These are phyloP conservation scores for Tinea trinotella DNA, from an alignment of 2,888 invertebrate species.

Conservation along the genomic window DNA sequence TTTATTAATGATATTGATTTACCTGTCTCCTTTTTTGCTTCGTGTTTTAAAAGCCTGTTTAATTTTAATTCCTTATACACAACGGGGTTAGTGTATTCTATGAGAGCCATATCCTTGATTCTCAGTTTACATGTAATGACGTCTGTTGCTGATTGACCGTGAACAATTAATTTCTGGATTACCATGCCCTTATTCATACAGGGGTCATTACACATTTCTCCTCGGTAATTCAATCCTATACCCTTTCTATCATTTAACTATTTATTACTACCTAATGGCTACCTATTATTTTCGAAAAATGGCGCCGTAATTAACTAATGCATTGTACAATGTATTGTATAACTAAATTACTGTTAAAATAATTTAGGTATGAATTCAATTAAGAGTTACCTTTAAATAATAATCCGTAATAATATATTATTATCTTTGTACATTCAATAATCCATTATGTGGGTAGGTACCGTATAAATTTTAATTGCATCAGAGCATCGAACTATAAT, in stretches of 20 bases:
- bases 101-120: neutral
- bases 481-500: neutral
- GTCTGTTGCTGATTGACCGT: conserved; percentile 13
- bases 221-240: neutral
- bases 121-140: conserved; percentile 5
- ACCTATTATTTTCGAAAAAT: neutral
- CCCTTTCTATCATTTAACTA: neutral
- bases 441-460: neutral
- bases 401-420: neutral
- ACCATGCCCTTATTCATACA: conserved; percentile 8
- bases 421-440: neutral
- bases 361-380: neutral
- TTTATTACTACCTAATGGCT: neutral
- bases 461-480: conserved; percentile 14
- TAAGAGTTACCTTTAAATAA: conserved; percentile 1
- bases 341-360: neutral
- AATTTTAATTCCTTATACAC: neutral
- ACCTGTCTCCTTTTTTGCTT: conserved; percentile 6
- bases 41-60: neutral
- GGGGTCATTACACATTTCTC: conserved; percentile 11
- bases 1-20: conserved; percentile 17
- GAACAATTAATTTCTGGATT: conserved; percentile 17
- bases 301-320: neutral
- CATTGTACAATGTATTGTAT: too few species aligned
- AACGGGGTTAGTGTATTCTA: neutral